phyloP scores from a whole-genome alignment of 2,888 invertebrate species.

The Rotaria sp. region DNA sequence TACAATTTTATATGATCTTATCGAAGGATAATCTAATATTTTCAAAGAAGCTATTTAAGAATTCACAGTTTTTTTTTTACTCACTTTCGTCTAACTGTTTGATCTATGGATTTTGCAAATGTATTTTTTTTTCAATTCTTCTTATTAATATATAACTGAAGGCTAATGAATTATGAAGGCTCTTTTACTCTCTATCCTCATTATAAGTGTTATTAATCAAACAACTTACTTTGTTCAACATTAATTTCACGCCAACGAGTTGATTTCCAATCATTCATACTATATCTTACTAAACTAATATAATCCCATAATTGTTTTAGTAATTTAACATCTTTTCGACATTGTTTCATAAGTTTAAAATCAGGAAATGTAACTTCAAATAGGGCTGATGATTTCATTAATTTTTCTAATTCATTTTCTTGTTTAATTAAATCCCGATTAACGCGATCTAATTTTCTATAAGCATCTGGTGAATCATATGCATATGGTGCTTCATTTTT shows the following conservation, averaged over 20 bases:
- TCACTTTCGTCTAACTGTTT: too few relatives aligned
- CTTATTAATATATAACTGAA: too few relatives aligned
- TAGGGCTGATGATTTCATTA: constrained; percentile 79
- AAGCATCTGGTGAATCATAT: constrained; percentile 52
- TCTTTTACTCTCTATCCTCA: too few relatives aligned
- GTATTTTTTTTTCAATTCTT: too few relatives aligned
- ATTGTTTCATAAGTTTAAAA: constrained; percentile 81
- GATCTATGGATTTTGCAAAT: too few relatives aligned
- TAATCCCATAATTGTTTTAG: constrained; percentile 88
- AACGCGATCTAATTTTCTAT: constrained; percentile 59
- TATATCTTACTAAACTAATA: constrained; percentile 75
- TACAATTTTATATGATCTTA: too few relatives aligned
- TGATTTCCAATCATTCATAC: constrained; percentile 91
- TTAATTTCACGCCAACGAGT: constrained; percentile 93
- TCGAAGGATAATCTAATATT: too few relatives aligned
- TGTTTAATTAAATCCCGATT: constrained; percentile 70
- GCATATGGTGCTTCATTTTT: constrained; percentile 58
- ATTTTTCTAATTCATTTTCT: constrained; percentile 75
- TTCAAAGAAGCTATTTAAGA: too few relatives aligned
- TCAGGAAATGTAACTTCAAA: constrained; percentile 91
- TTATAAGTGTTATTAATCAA: too few relatives aligned
- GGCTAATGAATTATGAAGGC: too few relatives aligned
- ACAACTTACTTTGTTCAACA: constrained; percentile 65
- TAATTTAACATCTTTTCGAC: constrained; percentile 73
- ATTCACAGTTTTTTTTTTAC: too few relatives aligned